Evolutionary conservation across 1,140 invertebrate genomes (phyloP).

Genomic region (Trigoniulus corallinus): DNA sequence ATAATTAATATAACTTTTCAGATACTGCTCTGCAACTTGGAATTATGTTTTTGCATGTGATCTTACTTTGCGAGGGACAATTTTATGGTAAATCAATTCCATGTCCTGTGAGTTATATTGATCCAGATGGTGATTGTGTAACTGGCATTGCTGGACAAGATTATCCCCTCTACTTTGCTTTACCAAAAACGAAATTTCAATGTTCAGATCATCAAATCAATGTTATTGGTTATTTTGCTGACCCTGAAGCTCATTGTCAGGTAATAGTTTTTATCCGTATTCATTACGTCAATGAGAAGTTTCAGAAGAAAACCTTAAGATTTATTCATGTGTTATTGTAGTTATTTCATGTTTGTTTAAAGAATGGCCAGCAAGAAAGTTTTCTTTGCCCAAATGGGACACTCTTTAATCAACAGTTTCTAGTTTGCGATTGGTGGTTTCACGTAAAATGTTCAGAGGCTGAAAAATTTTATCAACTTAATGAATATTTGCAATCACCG

Average conservation of each 20-base stretch:
- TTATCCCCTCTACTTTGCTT: constrained; percentile 16
- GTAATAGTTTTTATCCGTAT: constrained; percentile 18
- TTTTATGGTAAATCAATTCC: background rate
- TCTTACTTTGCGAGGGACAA: no score
- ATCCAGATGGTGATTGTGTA: constrained; percentile 10
- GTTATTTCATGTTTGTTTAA: constrained; percentile 61
- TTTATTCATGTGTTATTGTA: constrained; percentile 20
- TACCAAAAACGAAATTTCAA: constrained; percentile 31
- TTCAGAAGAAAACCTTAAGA: background rate
- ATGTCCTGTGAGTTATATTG: background rate
- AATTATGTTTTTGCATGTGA: no score
- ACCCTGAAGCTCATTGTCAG: constrained; percentile 52
- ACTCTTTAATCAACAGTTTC: constrained; percentile 20
- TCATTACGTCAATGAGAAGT: background rate
- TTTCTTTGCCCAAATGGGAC: constrained; percentile 32
- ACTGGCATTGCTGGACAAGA: constrained; percentile 28
- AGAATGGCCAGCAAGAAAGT: constrained; percentile 48
- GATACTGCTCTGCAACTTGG: no score
- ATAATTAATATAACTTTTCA: no score
- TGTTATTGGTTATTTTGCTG: constrained; percentile 50
- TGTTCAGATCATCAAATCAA: constrained; percentile 36
- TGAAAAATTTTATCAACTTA: constrained; percentile 14
- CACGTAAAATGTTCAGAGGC: constrained; percentile 14
- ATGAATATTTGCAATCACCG: constrained; percentile 11
- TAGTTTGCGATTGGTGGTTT: constrained; percentile 19